These are phyloP conservation scores for Cryptophagus acutangulus DNA, from an alignment of 2,888 invertebrate genomes.

Conservation along the genomic window DNA sequence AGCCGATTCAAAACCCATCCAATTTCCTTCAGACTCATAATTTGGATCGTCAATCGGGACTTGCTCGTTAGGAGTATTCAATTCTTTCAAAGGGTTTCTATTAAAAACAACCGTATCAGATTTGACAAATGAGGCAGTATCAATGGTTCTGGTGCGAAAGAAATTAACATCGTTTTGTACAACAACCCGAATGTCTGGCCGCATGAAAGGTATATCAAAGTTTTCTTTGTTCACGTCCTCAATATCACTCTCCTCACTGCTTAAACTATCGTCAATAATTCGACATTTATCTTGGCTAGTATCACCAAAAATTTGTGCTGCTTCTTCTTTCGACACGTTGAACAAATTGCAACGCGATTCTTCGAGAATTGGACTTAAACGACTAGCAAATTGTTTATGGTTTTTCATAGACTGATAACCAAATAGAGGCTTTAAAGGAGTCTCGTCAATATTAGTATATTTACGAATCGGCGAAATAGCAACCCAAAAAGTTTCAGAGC, in stretches of 20 bases:
- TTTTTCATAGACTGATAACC: slow-evolving; percentile 24
- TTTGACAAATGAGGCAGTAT: slow-evolving; percentile 31
- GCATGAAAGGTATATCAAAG: slow-evolving; percentile 29
- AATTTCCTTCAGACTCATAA: slow-evolving; percentile 37
- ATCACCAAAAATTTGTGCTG: slow-evolving; percentile 8
- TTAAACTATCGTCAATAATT: slow-evolving; percentile 10
- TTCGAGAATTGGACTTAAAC: slow-evolving; percentile 40
- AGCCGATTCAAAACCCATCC: slow-evolving; percentile 45
- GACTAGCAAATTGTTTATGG: slow-evolving; percentile 7
- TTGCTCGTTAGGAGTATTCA: background rate
- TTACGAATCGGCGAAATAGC: slow-evolving; percentile 29
- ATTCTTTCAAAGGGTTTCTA: slow-evolving; percentile 6
- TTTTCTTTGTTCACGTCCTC: slow-evolving; percentile 15
- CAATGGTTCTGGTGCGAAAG: slow-evolving; percentile 31
- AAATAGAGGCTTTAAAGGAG: slow-evolving; percentile 37
- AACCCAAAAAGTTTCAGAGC: slow-evolving; percentile 44
- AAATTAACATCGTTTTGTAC: slow-evolving; percentile 36
- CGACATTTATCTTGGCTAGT: slow-evolving; percentile 13
- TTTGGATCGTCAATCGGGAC: slow-evolving; percentile 1
- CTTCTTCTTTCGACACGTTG: slow-evolving; percentile 13
- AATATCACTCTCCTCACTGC: too few species aligned
- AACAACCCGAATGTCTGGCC: slow-evolving; percentile 32
- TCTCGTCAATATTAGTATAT: background rate
- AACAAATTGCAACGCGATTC: slow-evolving; percentile 35
- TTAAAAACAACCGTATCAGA: slow-evolving; percentile 31